Conservation (phyloP, 1,140 invertebrate genomes). For the Telenomus remus region DNA sequence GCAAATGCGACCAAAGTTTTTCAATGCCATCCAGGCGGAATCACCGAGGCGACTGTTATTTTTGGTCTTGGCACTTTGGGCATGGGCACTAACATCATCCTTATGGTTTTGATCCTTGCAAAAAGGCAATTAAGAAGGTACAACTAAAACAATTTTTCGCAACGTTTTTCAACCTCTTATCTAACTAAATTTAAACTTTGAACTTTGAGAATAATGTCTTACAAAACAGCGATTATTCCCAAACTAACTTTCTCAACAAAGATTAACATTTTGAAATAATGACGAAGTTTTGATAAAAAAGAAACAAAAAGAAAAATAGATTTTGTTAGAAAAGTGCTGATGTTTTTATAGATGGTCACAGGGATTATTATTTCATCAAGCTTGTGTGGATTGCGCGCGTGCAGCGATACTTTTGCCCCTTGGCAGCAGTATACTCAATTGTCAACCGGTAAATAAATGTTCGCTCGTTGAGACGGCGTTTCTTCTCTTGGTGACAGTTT, state of each 20-base stretch:
- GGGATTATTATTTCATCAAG: conserved; percentile 90
- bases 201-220: too few species aligned
- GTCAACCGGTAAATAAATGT: conserved; percentile 89
- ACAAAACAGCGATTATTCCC: too few species aligned
- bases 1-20: conserved; percentile 83
- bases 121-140: conserved; percentile 85
- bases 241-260: too few species aligned
- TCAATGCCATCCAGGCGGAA: conserved; percentile 86
- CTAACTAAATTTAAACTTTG: neutral
- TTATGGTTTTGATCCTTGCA: conserved; percentile 87
- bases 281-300: too few species aligned
- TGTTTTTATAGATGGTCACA: conserved; percentile 85
- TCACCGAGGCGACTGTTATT: conserved; percentile 86
- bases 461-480: conserved; percentile 93
- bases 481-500: conserved; percentile 90
- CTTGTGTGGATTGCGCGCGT: conserved; percentile 87
- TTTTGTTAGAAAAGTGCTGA: too few species aligned
- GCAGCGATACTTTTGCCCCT: conserved; percentile 88
- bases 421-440: conserved; percentile 87
- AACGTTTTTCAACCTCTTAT: too few species aligned
- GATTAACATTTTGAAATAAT: too few species aligned
- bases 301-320: too few species aligned
- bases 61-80: conserved; percentile 86
- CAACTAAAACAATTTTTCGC: conserved; percentile 38
- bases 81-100: conserved; percentile 86